Evolutionary conservation across 2,113 vertebrate species (phyloP).

Genomic region (Hucho hucho): DNA sequence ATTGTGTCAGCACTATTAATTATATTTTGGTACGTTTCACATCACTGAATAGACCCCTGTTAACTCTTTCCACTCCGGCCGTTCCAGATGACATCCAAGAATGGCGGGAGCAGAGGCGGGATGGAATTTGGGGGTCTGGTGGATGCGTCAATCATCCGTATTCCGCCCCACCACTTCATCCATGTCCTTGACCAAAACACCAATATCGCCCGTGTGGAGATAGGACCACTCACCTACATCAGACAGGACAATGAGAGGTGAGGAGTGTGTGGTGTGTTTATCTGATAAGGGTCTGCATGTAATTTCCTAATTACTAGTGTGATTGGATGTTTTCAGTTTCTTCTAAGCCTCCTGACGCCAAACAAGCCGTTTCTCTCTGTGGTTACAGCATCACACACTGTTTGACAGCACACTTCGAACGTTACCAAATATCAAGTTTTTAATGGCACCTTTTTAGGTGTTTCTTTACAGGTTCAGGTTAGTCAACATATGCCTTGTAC

Average conservation of each 20-base stretch:
- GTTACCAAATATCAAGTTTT: no score
- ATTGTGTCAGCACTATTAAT: no score
- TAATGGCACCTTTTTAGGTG: no score
- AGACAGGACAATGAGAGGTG: constrained; percentile 91
- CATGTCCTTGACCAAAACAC: constrained; percentile 91
- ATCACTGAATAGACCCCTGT: no score
- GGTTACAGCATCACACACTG: neutral
- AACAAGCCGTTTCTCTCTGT: neutral
- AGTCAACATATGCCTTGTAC: no score
- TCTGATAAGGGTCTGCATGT: neutral
- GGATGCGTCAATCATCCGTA: constrained; percentile 84
- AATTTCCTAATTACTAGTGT: neutral
- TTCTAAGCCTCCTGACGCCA: no score
- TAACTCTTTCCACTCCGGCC: neutral
- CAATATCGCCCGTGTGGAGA: constrained; percentile 85
- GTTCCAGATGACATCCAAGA: constrained; percentile 35
- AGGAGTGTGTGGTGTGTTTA: neutral
- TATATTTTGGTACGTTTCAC: no score
- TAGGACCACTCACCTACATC: constrained; percentile 88
- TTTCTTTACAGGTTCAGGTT: no score
- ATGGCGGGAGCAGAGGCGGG: neutral
- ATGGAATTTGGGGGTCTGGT: constrained; percentile 11
- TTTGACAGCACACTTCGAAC: no score
- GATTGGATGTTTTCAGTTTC: no score
- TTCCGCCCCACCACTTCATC: constrained; percentile 88